phyloP scores from a whole-genome alignment of 2,113 vertebrate genomes.

The Lampris incognitus region DNA sequence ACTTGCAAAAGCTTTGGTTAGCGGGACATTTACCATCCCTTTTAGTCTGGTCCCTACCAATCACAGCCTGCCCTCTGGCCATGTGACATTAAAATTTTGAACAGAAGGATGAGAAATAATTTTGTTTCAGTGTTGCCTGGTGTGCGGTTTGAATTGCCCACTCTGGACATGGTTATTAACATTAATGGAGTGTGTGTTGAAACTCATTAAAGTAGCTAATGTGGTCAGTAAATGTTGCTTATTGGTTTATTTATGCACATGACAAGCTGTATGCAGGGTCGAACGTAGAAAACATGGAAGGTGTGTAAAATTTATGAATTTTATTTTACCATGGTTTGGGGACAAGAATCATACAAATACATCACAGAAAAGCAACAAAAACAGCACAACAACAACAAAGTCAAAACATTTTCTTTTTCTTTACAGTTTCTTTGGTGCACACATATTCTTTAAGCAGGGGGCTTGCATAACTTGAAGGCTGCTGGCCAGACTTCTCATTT shows the following conservation, averaged over 20 bases:
- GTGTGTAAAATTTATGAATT: conserved; percentile 52
- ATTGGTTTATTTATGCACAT: conserved; percentile 2
- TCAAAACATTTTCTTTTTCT: conserved; percentile 53
- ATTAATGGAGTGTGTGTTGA: background rate
- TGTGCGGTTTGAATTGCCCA: background rate
- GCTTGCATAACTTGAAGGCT: conserved; percentile 30
- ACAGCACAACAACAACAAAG: conserved; percentile 3
- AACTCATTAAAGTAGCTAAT: background rate
- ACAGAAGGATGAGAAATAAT: conserved; percentile 8
- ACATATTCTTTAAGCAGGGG: conserved; percentile 16
- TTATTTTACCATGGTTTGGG: conserved; percentile 63
- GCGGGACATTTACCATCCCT: conserved; percentile 52
- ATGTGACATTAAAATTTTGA: conserved; percentile 76
- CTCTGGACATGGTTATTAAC: background rate
- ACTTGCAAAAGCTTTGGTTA: conserved; percentile 49
- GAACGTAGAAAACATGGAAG: conserved; percentile 62
- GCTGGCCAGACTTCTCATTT: conserved; percentile 46
- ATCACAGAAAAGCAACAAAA: background rate
- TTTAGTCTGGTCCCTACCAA: conserved; percentile 57
- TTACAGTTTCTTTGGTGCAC: background rate
- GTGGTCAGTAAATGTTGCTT: background rate
- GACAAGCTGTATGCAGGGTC: background rate
- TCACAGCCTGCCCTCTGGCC: conserved; percentile 54
- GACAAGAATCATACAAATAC: conserved; percentile 1
- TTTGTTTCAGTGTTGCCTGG: background rate